Conservation (phyloP, 1,140 invertebrate species). For the Halotydeus destructor region DNA sequence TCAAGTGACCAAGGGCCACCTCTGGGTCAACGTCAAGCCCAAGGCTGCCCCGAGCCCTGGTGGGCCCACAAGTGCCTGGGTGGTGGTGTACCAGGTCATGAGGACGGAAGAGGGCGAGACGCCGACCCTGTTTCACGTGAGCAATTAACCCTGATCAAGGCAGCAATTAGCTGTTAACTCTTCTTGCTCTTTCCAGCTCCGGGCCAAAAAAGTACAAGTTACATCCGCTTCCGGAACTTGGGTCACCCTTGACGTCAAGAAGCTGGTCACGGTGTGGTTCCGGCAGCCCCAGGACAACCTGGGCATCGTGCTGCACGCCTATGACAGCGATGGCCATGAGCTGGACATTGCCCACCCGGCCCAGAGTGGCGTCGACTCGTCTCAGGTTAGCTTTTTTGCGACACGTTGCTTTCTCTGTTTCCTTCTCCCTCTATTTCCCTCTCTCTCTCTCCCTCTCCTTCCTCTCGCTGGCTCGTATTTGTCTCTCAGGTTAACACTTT, state of each 20-base stretch:
- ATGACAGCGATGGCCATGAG: constrained; percentile 22
- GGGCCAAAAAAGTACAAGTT: constrained; percentile 10
- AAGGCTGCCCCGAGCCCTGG: constrained; percentile 1
- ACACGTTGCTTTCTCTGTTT: neutral
- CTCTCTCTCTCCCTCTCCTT: neutral
- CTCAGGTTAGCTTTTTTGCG: constrained; percentile 7
- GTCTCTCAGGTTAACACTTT: constrained; percentile 1
- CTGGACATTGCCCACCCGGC: constrained; percentile 26
- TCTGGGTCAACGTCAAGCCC: constrained; percentile 31
- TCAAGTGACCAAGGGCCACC: constrained; percentile 29
- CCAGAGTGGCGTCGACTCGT: constrained; percentile 6
- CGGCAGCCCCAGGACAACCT: constrained; percentile 43
- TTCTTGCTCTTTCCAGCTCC: constrained; percentile 1
- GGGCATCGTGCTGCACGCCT: constrained; percentile 45
- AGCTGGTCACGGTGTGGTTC: constrained; percentile 51
- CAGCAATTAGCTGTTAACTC: neutral
- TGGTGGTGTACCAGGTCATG: constrained; percentile 16
- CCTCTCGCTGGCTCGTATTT: neutral
- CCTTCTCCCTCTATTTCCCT: neutral
- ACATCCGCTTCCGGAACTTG: constrained; percentile 40
- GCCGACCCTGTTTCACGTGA: constrained; percentile 11
- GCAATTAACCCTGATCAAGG: too few species aligned
- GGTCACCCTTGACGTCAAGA: constrained; percentile 48
- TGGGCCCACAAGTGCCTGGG: constrained; percentile 18
- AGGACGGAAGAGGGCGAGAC: constrained; percentile 10